Percentiles rank a stretch among this genome's conserved stretches.
phyloP scores from a whole-genome alignment of 2,888 invertebrate genomes.

The Branchellion lobata region DNA sequence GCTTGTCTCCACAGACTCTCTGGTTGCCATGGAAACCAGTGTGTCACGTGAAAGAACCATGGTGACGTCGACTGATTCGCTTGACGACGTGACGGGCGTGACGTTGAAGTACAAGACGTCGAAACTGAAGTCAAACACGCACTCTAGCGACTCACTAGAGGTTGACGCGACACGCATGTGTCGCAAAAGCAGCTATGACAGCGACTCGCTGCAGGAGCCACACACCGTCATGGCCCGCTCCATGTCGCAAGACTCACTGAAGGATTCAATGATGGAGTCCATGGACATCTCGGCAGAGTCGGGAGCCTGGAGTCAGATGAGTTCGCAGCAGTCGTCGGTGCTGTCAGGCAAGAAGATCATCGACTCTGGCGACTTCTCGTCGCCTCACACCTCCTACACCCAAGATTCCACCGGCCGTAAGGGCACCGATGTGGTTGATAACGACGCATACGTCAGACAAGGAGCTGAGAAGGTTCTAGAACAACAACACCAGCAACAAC shows the following conservation, averaged over 20 bases:
- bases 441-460: not conserved
- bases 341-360: conserved; percentile 41
- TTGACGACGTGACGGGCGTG: conserved; percentile 50
- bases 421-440: not conserved
- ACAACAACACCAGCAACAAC: too few relatives aligned
- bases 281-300: conserved; percentile 61
- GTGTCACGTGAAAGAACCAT: conserved; percentile 49
- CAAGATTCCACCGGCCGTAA: not conserved
- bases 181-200: conserved; percentile 46
- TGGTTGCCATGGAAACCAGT: conserved; percentile 44
- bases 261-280: conserved; percentile 51
- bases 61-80: conserved; percentile 57
- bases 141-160: not conserved
- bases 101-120: not conserved
- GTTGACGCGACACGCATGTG: conserved; percentile 37
- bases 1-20: conserved; percentile 53
- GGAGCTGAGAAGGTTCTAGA: not conserved
- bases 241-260: conserved; percentile 57
- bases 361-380: not conserved
- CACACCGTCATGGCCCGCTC: conserved; percentile 54
- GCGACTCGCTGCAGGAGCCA: conserved; percentile 54
- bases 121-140: not conserved
- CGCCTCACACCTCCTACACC: conserved; percentile 30
- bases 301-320: conserved; percentile 53
- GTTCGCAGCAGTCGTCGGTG: conserved; percentile 50